A percentile compares a stretch with the other conserved stretches of the same genome.
phyloP scores from a whole-genome alignment of 2,113 vertebrate genomes.

The Solea solea region DNA sequence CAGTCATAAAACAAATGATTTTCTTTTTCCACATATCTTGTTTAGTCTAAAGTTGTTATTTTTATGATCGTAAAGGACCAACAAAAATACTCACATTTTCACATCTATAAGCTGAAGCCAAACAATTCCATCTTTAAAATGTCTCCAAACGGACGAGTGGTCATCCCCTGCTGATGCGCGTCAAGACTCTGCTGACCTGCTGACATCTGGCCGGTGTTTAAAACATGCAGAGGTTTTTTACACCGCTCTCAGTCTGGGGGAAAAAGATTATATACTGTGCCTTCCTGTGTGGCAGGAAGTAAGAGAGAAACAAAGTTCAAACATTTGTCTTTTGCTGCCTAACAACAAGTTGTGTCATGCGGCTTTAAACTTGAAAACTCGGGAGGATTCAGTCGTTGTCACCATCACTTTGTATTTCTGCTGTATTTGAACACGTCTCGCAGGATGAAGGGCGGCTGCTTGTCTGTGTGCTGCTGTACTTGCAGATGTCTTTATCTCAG shows the following conservation, averaged over 20 bases:
- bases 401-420: background rate
- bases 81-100: too few species aligned
- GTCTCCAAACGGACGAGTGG: background rate
- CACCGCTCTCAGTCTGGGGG: background rate
- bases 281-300: conserved; percentile 1
- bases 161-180: background rate
- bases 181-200: background rate
- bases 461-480: too few species aligned
- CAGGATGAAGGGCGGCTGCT: background rate
- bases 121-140: background rate
- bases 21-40: too few species aligned
- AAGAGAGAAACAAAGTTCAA: conserved; percentile 12
- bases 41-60: too few species aligned
- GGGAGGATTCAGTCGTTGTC: background rate
- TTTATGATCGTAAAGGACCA: background rate
- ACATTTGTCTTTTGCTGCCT: background rate
- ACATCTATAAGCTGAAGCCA: background rate
- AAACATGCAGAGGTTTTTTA: background rate
- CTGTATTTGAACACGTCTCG: background rate
- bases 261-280: conserved; percentile 9
- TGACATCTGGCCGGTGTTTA: background rate
- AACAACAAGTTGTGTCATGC: conserved; percentile 11
- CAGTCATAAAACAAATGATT: too few species aligned
- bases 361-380: conserved; percentile 24
- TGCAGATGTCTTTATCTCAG: background rate